Evolutionary conservation across 37 sponge, comb jelly and placozoan genomes (phyloP), one percentile per base, ranked within the genome.

Genomic region (Axinella damicornis): DNA sequence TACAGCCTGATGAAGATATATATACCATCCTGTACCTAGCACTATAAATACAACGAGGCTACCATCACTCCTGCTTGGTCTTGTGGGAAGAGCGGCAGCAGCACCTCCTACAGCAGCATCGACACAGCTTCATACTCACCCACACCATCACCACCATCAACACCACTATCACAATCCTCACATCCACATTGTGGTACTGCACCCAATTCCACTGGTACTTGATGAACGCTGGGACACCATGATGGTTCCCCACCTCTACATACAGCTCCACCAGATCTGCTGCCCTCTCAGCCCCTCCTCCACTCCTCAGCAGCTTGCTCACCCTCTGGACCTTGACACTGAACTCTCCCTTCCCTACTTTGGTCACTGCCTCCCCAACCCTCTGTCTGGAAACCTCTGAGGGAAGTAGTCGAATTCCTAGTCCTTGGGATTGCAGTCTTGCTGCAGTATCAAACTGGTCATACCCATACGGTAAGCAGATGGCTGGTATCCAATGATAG

Each of bases 131-230:
- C 4, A 62, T 62, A 14, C 4, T 14, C 15, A 62, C 15, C 28
- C 11, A 69, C 4, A 69, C 9, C 5, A 33, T n/a, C 36, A 69
- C 36, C 69, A 69, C 20, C 37, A 69, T 6, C 28, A 69, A 20
- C 28, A 20, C 13, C 35, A 69, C 5, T 33, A 69, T 5, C 4
- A 82, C 33, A 9, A 31, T 5, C 21, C 71, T 71, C 28, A 87
- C 88, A 87, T 87, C 88, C 0, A 35, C 68, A 81, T 87, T 87
- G 82, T 80, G 57, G 55, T 79, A 87, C 59, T 87, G 66, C 22
- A 87, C 69, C 88, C 88, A 87, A 57, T 40, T 87, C 87, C 87
- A 87, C 24, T 79, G 34, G 74, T 87, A 87, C 57, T 80, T 87
- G 46, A 66, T 81, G 73, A 80, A 79, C 38, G 80, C 80, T 87